These are phyloP conservation scores for Macaria liturata DNA, from an alignment of 2,888 invertebrate species.

Conservation along the genomic window DNA sequence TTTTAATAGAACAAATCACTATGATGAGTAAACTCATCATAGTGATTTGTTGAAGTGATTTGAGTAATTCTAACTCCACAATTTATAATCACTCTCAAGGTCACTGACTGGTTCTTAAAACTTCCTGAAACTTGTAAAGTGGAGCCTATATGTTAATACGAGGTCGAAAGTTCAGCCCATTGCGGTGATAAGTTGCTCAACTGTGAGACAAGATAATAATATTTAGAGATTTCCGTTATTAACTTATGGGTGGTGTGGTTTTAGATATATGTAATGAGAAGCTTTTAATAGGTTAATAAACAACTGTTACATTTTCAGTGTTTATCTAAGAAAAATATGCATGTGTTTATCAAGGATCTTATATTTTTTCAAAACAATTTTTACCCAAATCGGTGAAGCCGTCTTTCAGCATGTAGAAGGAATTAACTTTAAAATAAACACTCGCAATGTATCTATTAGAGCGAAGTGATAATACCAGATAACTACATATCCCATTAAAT, in stretches of 20 bases:
- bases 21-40: too few relatives aligned
- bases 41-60: too few relatives aligned
- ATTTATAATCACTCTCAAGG: not conserved
- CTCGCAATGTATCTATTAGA: too few relatives aligned
- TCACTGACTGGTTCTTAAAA: not conserved
- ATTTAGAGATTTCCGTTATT: not conserved
- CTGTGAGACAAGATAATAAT: conserved; percentile 2
- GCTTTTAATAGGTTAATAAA: not conserved
- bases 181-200: not conserved
- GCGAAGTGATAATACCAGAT: too few relatives aligned
- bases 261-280: not conserved
- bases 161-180: conserved; percentile 1
- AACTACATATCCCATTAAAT: too few relatives aligned
- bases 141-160: not conserved
- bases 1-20: too few relatives aligned
- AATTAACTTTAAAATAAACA: too few relatives aligned
- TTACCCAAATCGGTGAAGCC: too few relatives aligned
- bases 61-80: not conserved
- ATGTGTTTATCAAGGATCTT: not conserved
- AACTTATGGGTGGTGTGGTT: not conserved
- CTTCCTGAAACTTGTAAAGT: not conserved
- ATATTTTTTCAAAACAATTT: too few relatives aligned
- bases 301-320: not conserved
- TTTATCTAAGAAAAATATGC: not conserved
- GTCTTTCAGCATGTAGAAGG: too few relatives aligned